phyloP scores from a whole-genome alignment of 2,888 invertebrate species.

The Cosmia pyralina region DNA sequence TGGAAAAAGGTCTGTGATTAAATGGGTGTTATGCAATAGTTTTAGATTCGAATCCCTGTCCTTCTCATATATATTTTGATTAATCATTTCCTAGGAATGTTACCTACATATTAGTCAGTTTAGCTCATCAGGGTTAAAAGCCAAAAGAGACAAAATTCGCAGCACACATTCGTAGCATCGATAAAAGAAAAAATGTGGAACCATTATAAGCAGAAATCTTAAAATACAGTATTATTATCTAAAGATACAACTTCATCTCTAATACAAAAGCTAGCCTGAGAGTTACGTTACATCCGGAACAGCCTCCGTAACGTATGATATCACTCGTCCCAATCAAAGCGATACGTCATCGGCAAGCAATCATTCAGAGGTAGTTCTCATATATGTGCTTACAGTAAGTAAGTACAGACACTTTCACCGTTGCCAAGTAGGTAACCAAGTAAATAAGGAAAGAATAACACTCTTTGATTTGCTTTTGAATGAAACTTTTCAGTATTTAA shows the following conservation, averaged over 20 bases:
- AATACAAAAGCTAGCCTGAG: conserved; percentile 23
- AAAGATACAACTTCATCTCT: conserved; percentile 14
- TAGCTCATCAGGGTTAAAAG: conserved; percentile 5
- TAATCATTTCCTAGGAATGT: conserved; percentile 18
- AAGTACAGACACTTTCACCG: conserved; percentile 57
- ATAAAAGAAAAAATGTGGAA: neutral
- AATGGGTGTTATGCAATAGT: neutral
- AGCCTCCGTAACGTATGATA: conserved; percentile 67
- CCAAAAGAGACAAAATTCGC: neutral
- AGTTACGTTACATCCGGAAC: conserved; percentile 51
- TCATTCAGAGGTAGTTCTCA: conserved; percentile 41
- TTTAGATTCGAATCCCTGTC: neutral
- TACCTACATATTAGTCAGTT: neutral
- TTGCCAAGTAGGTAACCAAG: conserved; percentile 31
- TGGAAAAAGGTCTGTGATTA: neutral
- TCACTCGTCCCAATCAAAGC: conserved; percentile 64
- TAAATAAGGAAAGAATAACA: conserved; percentile 42
- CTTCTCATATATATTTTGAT: conserved; percentile 1
- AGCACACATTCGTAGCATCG: neutral
- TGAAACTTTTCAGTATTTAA: conserved; percentile 1
- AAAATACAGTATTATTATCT: neutral
- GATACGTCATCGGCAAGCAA: conserved; percentile 67
- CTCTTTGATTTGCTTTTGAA: conserved; percentile 17
- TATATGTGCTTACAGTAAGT: conserved; percentile 34
- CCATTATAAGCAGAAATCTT: neutral